Percentiles rank a stretch among this genome's conserved stretches.
These are phyloP conservation scores for Lepidothrix coronata DNA, from an alignment of 2,113 vertebrate species.

Conservation along the genomic window DNA sequence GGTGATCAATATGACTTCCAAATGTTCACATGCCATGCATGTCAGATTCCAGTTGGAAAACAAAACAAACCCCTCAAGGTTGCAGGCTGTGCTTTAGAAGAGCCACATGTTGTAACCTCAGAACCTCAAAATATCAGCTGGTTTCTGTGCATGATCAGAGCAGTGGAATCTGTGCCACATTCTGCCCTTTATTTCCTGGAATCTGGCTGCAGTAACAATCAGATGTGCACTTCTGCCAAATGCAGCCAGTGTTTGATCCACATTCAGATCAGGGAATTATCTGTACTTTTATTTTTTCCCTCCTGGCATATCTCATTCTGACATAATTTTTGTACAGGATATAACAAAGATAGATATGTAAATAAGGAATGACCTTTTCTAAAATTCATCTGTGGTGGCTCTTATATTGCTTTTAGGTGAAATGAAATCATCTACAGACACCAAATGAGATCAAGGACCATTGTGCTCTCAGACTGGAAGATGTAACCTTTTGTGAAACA, in stretches of 20 bases:
- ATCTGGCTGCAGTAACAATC: background rate
- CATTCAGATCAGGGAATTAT: background rate
- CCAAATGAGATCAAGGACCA: background rate
- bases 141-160: conserved; percentile 9
- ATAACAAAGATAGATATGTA: background rate
- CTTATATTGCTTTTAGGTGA: background rate
- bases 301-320: background rate
- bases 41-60: background rate
- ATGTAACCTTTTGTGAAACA: background rate
- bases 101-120: conserved; percentile 37
- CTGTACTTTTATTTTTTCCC: background rate
- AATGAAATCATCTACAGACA: background rate
- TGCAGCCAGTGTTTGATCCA: background rate
- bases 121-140: conserved; percentile 37
- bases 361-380: background rate
- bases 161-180: background rate
- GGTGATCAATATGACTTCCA: conserved; percentile 45
- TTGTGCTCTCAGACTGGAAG: background rate
- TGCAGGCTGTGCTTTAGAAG: conserved; percentile 33
- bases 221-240: background rate
- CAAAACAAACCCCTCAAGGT: conserved; percentile 15
- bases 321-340: background rate
- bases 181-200: conserved; percentile 4
- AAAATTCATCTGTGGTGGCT: background rate
- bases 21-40: conserved; percentile 48